Evolutionary conservation across 2,113 vertebrate species (phyloP), one percentile per base, ranked within the genome.

Genomic region (Formicarius rufipectus): DNA sequence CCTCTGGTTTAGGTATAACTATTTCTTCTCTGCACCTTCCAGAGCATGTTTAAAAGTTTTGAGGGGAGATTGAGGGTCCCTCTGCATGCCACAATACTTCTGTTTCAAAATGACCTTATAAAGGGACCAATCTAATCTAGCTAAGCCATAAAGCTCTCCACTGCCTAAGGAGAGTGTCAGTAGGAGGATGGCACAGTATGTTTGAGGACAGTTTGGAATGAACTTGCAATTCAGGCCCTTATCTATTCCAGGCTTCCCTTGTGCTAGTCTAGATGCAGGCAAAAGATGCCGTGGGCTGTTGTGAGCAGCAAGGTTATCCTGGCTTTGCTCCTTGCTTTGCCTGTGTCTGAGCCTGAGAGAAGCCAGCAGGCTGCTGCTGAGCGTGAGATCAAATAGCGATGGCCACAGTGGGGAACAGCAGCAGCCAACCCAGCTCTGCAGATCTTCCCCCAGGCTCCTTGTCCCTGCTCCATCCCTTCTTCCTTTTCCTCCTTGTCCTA

Each of bases 321-420:
- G 75, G 88, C 75, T 77, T 69, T 94, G 59, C 94, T 84, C 45
- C 85, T 88, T 66, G 35, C 85, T 77, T 49, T 67, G 83, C 76
- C 60, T 39, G 42, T 45, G 68, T 66, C 8, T 6, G 87, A 82
- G 92, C 53, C 14, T 0, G 7, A 56, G 58, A 93, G 67, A 82
- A 97, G 90, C 58, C 95, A 95, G 90, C 74, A 69, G 78, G 78
- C 66, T 93, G 82, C 87, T 82, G 71, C 92, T 83, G 85, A 87
- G 66, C 0, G 0, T 30, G 84, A 93, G 86, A 90, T 93, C 86
- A 90, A 86, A 90, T 20, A 88, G 83, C 3, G 7, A 84, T 33
- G 79, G 79, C 76, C 68, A 56, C 7, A 3, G 82, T 10, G 0
- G 86, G 62, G 78, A 71, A 90, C 1, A 4, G 66, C 56, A 78